Evolutionary conservation across 2,888 invertebrate genomes (phyloP).

Genomic region (Lithophane ornitopus): DNA sequence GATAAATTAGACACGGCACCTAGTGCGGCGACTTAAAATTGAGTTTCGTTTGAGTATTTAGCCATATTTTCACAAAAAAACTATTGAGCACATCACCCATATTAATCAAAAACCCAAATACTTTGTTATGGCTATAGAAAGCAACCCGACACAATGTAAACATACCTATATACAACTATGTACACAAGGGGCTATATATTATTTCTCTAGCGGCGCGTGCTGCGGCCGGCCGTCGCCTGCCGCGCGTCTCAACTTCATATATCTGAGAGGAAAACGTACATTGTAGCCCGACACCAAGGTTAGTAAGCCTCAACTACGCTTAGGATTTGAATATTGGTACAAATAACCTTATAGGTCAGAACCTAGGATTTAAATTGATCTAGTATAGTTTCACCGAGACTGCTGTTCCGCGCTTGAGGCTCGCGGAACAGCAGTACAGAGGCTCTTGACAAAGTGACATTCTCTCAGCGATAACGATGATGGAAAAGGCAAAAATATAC

Average conservation of each 20-base stretch:
- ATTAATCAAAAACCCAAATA: not conserved
- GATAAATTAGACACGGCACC: too few relatives aligned
- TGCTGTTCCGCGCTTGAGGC: too few relatives aligned
- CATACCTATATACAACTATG: slow-evolving; percentile 89
- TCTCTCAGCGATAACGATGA: too few relatives aligned
- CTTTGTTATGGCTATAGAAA: slow-evolving; percentile 11
- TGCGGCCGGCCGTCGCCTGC: slow-evolving; percentile 85
- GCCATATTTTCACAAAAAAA: not conserved
- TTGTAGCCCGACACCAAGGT: slow-evolving; percentile 72
- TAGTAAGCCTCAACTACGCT: slow-evolving; percentile 48
- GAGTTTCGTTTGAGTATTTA: not conserved
- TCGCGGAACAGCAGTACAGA: too few relatives aligned
- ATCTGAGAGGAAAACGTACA: slow-evolving; percentile 79
- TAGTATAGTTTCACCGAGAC: too few relatives aligned
- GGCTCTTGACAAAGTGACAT: too few relatives aligned
- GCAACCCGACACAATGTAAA: slow-evolving; percentile 81
- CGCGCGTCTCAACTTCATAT: slow-evolving; percentile 81
- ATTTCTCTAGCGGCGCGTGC: slow-evolving; percentile 80
- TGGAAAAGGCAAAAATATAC: too few relatives aligned
- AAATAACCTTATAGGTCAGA: not conserved
- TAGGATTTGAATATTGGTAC: not conserved
- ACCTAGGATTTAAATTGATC: not conserved
- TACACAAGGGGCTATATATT: slow-evolving; percentile 81
- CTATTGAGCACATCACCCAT: slow-evolving; percentile 57
- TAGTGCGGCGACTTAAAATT: not conserved